These are phyloP conservation scores for Octodonta nipae DNA, from an alignment of 2,888 invertebrate genomes.

Conservation along the genomic window DNA sequence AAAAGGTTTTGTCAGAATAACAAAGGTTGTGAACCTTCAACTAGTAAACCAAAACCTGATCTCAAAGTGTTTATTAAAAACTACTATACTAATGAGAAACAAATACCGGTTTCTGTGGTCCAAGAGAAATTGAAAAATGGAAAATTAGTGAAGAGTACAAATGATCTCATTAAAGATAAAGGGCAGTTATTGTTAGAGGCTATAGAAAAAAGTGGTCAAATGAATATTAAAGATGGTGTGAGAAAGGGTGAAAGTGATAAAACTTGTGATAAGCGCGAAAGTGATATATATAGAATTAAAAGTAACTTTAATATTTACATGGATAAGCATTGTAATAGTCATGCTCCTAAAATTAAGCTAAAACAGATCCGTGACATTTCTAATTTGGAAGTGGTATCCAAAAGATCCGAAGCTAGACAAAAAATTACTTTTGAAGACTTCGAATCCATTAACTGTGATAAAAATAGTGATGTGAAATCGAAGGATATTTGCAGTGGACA, in stretches of 20 bases:
- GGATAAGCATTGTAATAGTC: constrained; percentile 34
- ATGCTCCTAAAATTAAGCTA: constrained; percentile 18
- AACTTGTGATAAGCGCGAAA: constrained; percentile 31
- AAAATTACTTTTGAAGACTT: constrained; percentile 27
- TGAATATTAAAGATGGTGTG: constrained; percentile 17
- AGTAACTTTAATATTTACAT: constrained; percentile 28
- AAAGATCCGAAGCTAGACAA: constrained; percentile 22
- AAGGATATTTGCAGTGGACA: not conserved
- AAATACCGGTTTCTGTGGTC: constrained; percentile 9
- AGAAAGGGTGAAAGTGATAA: constrained; percentile 28
- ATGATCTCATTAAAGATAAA: constrained; percentile 30
- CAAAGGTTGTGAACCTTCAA: constrained; percentile 21
- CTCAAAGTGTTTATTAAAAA: constrained; percentile 19
- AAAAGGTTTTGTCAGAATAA: constrained; percentile 18
- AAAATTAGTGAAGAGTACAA: constrained; percentile 16
- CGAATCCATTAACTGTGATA: constrained; percentile 2
- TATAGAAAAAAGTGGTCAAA: constrained; percentile 30
- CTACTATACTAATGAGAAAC: constrained; percentile 7
- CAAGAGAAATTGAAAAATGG: constrained; percentile 11
- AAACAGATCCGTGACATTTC: constrained; percentile 17
- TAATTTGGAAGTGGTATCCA: constrained; percentile 15
- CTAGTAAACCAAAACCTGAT: constrained; percentile 23
- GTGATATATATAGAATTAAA: constrained; percentile 35
- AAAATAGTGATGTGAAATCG: not conserved
- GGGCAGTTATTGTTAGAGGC: constrained; percentile 33